phyloP scores from a whole-genome alignment of 1,140 invertebrate species.

The Drosophila neocordata region DNA sequence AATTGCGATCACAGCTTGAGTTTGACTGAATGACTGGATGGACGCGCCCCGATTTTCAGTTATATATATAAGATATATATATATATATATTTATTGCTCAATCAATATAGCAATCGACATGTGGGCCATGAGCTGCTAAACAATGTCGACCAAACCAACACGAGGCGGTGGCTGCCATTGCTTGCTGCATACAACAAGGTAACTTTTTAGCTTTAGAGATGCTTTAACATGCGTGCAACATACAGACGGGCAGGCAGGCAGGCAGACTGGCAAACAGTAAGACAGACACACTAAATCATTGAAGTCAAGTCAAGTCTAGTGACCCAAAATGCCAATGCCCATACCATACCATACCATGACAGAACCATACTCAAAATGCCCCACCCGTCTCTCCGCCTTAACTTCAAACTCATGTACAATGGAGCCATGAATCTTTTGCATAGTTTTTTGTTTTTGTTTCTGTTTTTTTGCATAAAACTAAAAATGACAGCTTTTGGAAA shows the following conservation, averaged over 20 bases:
- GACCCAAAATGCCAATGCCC: slow-evolving; percentile 10
- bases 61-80: background rate
- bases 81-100: slow-evolving; percentile 6
- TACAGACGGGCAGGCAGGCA: background rate
- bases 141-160: background rate
- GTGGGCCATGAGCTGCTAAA: slow-evolving; percentile 9
- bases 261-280: background rate
- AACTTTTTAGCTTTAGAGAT: background rate
- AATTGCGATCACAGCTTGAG: slow-evolving; percentile 8
- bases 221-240: slow-evolving; percentile 1
- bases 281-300: slow-evolving; percentile 7
- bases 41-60: background rate
- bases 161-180: background rate
- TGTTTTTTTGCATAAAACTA: slow-evolving; percentile 11
- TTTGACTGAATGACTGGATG: background rate
- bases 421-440: slow-evolving; percentile 8
- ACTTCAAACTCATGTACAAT: slow-evolving; percentile 1
- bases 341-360: background rate
- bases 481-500: too few species aligned
- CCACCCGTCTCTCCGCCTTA: background rate
- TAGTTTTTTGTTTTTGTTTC: too few species aligned
- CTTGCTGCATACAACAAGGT: background rate
- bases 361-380: background rate
- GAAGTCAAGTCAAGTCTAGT: slow-evolving; percentile 6
- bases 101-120: slow-evolving; percentile 4